phyloP scores from a whole-genome alignment of 2,113 vertebrate species.

The Chloebia gouldiae region DNA sequence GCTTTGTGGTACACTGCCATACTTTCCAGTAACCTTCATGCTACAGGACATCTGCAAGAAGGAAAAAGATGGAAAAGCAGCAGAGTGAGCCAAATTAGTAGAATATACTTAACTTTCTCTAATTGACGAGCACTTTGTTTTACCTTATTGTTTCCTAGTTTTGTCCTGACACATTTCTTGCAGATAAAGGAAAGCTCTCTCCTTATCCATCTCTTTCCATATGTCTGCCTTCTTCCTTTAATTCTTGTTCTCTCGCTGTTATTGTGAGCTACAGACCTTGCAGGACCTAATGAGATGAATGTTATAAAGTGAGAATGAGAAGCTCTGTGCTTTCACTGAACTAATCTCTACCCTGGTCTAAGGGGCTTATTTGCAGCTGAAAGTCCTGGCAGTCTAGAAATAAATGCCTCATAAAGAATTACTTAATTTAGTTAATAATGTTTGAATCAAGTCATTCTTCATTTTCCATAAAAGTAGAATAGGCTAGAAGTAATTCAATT shows the following conservation, averaged over 20 bases:
- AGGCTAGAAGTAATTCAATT: slow-evolving; percentile 41
- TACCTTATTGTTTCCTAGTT: background rate
- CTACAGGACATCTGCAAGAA: background rate
- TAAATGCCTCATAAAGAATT: slow-evolving; percentile 57
- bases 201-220: background rate
- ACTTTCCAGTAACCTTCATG: background rate
- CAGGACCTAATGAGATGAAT: slow-evolving; percentile 71
- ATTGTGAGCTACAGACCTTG: background rate
- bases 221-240: background rate
- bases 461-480: slow-evolving; percentile 62
- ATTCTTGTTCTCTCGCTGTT: background rate
- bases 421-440: slow-evolving; percentile 60
- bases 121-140: background rate
- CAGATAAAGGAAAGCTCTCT: background rate
- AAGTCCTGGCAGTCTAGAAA: slow-evolving; percentile 35
- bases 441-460: slow-evolving; percentile 60
- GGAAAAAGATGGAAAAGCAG: background rate
- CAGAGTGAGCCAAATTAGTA: background rate
- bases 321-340: background rate
- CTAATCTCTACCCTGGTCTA: background rate
- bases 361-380: slow-evolving; percentile 12
- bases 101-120: background rate
- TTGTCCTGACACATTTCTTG: background rate
- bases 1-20: background rate
- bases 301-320: slow-evolving; percentile 10